These are phyloP conservation scores for Hypolimnas misippus DNA, from an alignment of 2,888 invertebrate genomes.

Conservation along the genomic window DNA sequence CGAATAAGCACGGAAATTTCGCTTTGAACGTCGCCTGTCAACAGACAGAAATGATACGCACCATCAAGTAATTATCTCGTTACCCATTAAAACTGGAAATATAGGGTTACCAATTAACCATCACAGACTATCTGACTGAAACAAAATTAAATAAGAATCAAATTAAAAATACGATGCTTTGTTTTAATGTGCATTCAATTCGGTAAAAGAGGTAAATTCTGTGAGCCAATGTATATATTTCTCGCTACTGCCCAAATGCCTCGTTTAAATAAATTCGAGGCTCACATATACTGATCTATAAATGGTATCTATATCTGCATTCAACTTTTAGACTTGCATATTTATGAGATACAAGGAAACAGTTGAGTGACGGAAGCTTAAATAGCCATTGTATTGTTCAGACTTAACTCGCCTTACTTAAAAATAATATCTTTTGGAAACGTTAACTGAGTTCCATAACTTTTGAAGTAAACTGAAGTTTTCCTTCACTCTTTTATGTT, in stretches of 20 bases:
- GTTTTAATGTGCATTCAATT: background rate
- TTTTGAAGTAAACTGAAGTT: too few relatives aligned
- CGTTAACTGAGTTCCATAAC: too few relatives aligned
- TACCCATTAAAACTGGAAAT: constrained; percentile 42
- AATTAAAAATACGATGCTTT: background rate
- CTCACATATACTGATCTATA: constrained; percentile 37
- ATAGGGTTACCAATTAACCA: constrained; percentile 49
- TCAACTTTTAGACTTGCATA: constrained; percentile 71
- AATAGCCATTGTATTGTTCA: constrained; percentile 55
- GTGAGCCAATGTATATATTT: background rate
- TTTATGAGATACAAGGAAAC: constrained; percentile 72
- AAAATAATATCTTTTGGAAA: background rate
- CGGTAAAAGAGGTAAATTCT: background rate
- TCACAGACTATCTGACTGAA: constrained; percentile 47
- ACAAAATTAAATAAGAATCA: constrained; percentile 40
- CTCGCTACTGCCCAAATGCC: background rate
- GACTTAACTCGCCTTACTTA: constrained; percentile 8
- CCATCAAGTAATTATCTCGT: constrained; percentile 44
- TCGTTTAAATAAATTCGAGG: background rate
- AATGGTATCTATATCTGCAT: constrained; percentile 57
- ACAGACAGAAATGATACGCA: constrained; percentile 40
- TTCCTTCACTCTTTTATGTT: too few relatives aligned
- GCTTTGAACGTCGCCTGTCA: constrained; percentile 32
- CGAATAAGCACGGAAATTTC: constrained; percentile 30
- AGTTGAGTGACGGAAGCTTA: constrained; percentile 75